phyloP scores from a whole-genome alignment of 1,140 invertebrate species.

The Ectropis grisescens region DNA sequence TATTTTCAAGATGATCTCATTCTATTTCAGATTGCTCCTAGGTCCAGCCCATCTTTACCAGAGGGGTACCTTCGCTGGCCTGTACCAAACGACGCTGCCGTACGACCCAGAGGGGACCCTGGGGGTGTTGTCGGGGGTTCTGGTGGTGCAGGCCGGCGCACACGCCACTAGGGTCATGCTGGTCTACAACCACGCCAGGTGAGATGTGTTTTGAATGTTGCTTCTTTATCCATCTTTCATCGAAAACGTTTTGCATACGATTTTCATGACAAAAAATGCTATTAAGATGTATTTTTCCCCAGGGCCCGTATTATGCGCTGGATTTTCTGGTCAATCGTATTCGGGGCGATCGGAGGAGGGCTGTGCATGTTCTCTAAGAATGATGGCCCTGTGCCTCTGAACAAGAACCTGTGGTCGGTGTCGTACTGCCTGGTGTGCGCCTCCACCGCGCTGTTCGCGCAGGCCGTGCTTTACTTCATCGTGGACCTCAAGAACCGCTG shows the following conservation, averaged over 20 bases:
- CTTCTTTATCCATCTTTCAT: no score
- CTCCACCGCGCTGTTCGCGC: slow-evolving; percentile 78
- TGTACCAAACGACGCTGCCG: slow-evolving; percentile 74
- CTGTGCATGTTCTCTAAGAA: slow-evolving; percentile 80
- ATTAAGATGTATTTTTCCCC: no score
- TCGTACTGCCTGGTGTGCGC: slow-evolving; percentile 85
- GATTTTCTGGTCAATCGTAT: slow-evolving; percentile 73
- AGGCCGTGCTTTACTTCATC: slow-evolving; percentile 78
- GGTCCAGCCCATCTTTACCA: slow-evolving; percentile 76
- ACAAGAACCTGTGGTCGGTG: slow-evolving; percentile 89
- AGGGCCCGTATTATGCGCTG: slow-evolving; percentile 76
- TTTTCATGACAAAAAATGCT: no score
- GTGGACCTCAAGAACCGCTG: slow-evolving; percentile 82
- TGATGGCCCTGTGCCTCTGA: slow-evolving; percentile 84
- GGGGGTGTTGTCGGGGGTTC: slow-evolving; percentile 60
- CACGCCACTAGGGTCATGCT: slow-evolving; percentile 85
- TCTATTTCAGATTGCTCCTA: slow-evolving; percentile 70
- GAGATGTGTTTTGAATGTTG: no score
- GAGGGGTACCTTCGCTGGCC: slow-evolving; percentile 72
- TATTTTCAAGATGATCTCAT: no score
- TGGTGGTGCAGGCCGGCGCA: slow-evolving; percentile 83
- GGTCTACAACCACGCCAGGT: slow-evolving; percentile 72
- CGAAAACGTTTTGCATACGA: no score
- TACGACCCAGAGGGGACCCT: slow-evolving; percentile 89
- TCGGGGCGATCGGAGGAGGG: slow-evolving; percentile 75